Evolutionary conservation across 2,797 vertebrate genomes (phyloP), one percentile per base, ranked within the genome.

Genomic region (Parauchenoglanis punctatus): DNA sequence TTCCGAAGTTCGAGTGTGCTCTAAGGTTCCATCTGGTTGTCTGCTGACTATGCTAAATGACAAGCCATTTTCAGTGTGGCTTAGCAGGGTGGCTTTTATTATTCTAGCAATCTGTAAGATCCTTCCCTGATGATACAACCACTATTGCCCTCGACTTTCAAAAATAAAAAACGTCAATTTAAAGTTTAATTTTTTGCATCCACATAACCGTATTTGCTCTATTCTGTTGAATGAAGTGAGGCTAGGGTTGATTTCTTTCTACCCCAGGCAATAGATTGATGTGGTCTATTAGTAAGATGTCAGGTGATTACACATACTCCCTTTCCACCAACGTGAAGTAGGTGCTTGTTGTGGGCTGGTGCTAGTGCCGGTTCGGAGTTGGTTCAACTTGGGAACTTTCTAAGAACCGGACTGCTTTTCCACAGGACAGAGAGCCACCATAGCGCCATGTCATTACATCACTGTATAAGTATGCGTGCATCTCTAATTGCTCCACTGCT

Each of bases 1-100:
- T 81, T 80, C 20, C 5, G 5, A 61, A 28, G 63, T 35, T 72
- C 65, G 31, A 81, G 20, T 52, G 58, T 25, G 15, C 7, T 83
- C 63, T 49, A 44, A 87, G 40, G 70, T 75, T 83, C 68, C 80
- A 76, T 87, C 59, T 83, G 86, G 15, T 72, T 81, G 65, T 59
- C 18, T 87, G 54, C 61, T 52, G 77, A 73, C 15, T 59, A 49
- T 40, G 4, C 31, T 35, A 23, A 75, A 46, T 44, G 40, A 86
- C 59, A 87, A 65, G 46, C 70, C 63, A 49, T 83, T 87, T 46
- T 56, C 20, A 52, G 10, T 25, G 23, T 59, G 35, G 35, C 35
- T 35, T 73, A 40, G 78, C 40, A 17, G 31, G 4, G 23, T 81
- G 17, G 70, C 31, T 25, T 83, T 87, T 77, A 87, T 83, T 77